Percentiles rank a stretch among this genome's conserved stretches.
Conservation (phyloP, 2,113 vertebrate species). For the Syrmaticus mikado region DNA sequence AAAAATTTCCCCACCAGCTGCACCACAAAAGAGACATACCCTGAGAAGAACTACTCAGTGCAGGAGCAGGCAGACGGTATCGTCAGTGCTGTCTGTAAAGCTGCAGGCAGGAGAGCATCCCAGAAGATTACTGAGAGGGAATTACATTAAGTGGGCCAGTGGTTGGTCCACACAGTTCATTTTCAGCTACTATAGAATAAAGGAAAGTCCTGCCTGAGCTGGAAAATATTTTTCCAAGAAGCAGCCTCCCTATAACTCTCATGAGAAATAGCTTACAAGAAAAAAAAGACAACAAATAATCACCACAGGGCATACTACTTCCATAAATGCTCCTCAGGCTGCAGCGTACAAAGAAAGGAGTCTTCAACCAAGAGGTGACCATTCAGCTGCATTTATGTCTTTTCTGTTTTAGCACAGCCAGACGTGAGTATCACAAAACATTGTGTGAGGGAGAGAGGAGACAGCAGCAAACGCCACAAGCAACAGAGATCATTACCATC, state of each 20-base stretch:
- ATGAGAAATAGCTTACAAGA: background rate
- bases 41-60: background rate
- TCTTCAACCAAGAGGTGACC: background rate
- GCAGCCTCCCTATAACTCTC: background rate
- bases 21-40: background rate
- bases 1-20: no score
- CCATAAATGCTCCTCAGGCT: background rate
- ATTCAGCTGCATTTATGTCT: background rate
- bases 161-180: background rate
- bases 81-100: fast-evolving
- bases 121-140: background rate
- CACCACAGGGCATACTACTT: background rate
- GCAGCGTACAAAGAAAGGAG: background rate
- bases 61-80: background rate
- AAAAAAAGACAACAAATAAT: background rate
- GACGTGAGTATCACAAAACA: background rate
- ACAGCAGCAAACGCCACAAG: background rate
- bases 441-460: background rate
- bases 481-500: background rate
- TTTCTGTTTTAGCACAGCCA: background rate
- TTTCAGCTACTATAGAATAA: background rate
- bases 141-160: background rate
- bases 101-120: background rate
- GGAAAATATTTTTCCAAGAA: background rate
- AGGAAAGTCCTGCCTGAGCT: background rate